These are phyloP conservation scores for Crocallis elinguaria DNA, from an alignment of 2,888 invertebrate genomes.

Conservation along the genomic window DNA sequence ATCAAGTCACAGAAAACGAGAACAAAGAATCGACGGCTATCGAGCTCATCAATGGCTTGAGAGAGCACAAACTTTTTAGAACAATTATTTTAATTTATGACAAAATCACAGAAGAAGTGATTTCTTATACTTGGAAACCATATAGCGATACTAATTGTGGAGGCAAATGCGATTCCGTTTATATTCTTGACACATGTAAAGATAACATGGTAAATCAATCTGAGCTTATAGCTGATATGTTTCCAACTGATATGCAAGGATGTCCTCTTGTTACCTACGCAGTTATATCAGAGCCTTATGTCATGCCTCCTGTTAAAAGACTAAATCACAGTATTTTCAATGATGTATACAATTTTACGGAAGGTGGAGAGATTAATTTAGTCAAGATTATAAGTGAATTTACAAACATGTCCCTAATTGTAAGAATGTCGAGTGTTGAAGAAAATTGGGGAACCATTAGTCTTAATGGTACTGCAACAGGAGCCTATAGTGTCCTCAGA, in stretches of 20 bases:
- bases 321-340: slow-evolving; percentile 51
- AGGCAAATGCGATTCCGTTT: slow-evolving; percentile 68
- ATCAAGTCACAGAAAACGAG: slow-evolving; percentile 62
- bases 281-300: slow-evolving; percentile 77
- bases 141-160: slow-evolving; percentile 75
- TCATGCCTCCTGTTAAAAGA: slow-evolving; percentile 69
- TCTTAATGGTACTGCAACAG: slow-evolving; percentile 68
- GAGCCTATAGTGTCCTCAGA: slow-evolving; percentile 63
- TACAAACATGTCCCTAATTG: slow-evolving; percentile 74
- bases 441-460: slow-evolving; percentile 75
- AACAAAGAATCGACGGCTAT: slow-evolving; percentile 58
- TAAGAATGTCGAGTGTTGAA: slow-evolving; percentile 62
- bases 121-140: slow-evolving; percentile 76
- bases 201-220: slow-evolving; percentile 58
- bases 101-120: slow-evolving; percentile 57
- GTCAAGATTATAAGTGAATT: slow-evolving; percentile 77
- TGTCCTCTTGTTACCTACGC: slow-evolving; percentile 76
- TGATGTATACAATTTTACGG: slow-evolving; percentile 67
- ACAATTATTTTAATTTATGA: slow-evolving; percentile 73
- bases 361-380: slow-evolving; percentile 76
- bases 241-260: slow-evolving; percentile 70
- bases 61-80: slow-evolving; percentile 67
- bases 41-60: slow-evolving; percentile 71
- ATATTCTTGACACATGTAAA: slow-evolving; percentile 70
- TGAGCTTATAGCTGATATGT: slow-evolving; percentile 61